phyloP scores from a whole-genome alignment of 92 coral and sea anemone genomes.

The Siderastrea siderea region DNA sequence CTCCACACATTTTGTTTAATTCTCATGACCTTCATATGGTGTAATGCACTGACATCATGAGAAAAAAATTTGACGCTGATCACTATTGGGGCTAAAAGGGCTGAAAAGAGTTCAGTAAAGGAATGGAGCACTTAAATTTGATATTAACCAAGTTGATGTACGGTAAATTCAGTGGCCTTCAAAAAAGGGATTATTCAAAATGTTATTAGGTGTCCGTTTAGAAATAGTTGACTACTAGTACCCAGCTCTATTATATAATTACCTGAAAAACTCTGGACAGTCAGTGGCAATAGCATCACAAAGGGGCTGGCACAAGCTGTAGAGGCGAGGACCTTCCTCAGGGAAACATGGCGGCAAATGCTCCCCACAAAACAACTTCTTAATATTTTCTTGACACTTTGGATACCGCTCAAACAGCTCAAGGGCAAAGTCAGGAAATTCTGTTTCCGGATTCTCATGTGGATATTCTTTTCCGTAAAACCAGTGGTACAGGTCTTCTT shows the following conservation, averaged over 20 bases:
- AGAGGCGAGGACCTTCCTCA: slow-evolving; percentile 58
- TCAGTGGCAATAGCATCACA: slow-evolving; percentile 50
- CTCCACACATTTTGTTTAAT: no score
- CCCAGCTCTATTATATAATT: not conserved
- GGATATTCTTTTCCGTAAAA: slow-evolving; percentile 24
- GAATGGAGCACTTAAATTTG: no score
- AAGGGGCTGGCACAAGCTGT: slow-evolving; percentile 51
- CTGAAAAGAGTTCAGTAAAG: no score
- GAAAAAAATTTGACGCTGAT: no score
- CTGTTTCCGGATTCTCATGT: not conserved
- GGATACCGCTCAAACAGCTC: slow-evolving; percentile 33
- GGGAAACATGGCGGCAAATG: slow-evolving; percentile 84
- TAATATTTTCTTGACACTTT: slow-evolving; percentile 58
- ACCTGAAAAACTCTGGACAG: slow-evolving; percentile 56
- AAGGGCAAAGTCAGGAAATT: slow-evolving; percentile 14
- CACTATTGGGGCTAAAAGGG: no score
- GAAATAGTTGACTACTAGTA: no score
- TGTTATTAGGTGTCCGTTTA: no score
- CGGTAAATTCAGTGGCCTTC: no score
- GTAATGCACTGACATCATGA: no score
- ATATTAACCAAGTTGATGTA: no score
- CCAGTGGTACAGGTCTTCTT: slow-evolving; percentile 10
- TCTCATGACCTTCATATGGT: no score
- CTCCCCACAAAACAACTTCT: slow-evolving; percentile 76
- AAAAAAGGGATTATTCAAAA: no score